Percentiles rank a stretch among this genome's conserved stretches.
These are phyloP conservation scores for Takifugu flavidus DNA, from an alignment of 2,113 vertebrate genomes.

Conservation along the genomic window DNA sequence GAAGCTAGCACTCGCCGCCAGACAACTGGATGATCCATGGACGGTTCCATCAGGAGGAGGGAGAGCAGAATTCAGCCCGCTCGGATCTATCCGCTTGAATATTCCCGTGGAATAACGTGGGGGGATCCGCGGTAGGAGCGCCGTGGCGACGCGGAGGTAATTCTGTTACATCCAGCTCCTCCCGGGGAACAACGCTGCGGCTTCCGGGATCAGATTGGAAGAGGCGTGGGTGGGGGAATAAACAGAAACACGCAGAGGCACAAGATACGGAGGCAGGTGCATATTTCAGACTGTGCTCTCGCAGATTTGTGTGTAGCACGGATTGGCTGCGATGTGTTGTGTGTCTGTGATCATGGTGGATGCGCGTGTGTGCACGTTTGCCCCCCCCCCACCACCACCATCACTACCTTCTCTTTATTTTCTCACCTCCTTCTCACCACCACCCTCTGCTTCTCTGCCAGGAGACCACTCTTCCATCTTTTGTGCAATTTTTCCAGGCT, in stretches of 20 bases:
- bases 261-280: conserved; percentile 51
- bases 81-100: conserved; percentile 56
- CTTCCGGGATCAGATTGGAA: conserved; percentile 63
- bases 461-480: conserved; percentile 7
- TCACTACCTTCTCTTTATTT: conserved; percentile 2
- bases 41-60: conserved; percentile 30
- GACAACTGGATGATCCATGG: conserved; percentile 76
- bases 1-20: conserved; percentile 71
- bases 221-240: conserved; percentile 53
- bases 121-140: conserved; percentile 10
- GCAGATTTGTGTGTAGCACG: conserved; percentile 48
- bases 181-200: conserved; percentile 52
- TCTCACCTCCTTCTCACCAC: conserved; percentile 10
- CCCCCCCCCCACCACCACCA: background rate
- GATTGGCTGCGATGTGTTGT: conserved; percentile 44
- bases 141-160: conserved; percentile 55
- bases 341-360: conserved; percentile 38
- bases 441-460: conserved; percentile 7
- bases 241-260: conserved; percentile 38
- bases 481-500: conserved; percentile 48
- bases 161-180: conserved; percentile 63
- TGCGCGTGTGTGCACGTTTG: conserved; percentile 18
- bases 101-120: conserved; percentile 53
- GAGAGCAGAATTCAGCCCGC: conserved; percentile 35
- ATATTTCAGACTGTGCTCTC: conserved; percentile 20